A percentile compares a stretch with the other conserved stretches of the same genome.
Conservation (phyloP, 2,797 vertebrate species). For the Tadarida brasiliensis region DNA sequence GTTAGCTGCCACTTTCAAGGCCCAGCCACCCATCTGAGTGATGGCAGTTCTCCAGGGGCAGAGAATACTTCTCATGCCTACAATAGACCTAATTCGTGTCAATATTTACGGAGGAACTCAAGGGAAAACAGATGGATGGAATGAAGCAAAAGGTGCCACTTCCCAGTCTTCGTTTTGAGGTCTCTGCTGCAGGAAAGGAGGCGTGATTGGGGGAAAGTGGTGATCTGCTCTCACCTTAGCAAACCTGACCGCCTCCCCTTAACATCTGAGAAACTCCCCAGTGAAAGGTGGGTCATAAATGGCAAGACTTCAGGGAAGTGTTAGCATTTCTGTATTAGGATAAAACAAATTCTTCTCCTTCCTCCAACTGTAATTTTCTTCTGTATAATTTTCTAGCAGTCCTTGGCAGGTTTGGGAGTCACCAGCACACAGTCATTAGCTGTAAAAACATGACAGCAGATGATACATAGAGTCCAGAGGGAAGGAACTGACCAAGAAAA, state of each 20-base stretch:
- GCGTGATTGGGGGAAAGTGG: neutral
- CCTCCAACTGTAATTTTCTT: neutral
- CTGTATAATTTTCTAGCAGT: constrained; percentile 10
- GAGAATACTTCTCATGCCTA: neutral
- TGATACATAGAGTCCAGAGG: neutral
- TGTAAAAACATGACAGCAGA: neutral
- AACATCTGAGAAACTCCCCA: neutral
- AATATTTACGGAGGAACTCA: constrained; percentile 3
- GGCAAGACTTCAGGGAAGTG: neutral
- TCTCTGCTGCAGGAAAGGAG: neutral
- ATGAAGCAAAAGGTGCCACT: neutral
- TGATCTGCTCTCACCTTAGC: neutral
- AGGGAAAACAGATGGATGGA: neutral
- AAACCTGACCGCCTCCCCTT: neutral
- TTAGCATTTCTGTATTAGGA: neutral
- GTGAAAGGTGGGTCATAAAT: neutral
- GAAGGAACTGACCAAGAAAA: constrained; percentile 4
- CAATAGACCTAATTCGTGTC: neutral
- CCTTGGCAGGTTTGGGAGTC: constrained; percentile 1
- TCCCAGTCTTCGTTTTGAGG: neutral
- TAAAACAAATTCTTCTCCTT: constrained; percentile 24
- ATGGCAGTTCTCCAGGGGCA: neutral
- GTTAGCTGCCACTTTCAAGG: neutral
- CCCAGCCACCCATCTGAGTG: neutral
- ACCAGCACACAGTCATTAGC: constrained; percentile 17